Conservation (phyloP, 2,888 invertebrate genomes). For the Metacarcinus magister region DNA sequence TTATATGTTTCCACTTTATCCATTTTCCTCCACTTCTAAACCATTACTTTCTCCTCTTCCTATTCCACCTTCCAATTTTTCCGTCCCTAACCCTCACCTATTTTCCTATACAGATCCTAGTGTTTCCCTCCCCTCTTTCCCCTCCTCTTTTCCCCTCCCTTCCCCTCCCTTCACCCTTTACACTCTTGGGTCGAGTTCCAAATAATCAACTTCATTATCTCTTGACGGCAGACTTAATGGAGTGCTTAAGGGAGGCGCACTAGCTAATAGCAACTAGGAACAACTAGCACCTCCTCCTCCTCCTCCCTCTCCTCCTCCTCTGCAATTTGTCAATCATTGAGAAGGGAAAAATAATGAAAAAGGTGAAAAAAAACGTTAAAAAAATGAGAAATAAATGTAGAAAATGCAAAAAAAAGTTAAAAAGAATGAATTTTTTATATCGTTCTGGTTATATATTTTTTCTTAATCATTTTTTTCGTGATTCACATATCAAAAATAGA, state of each 20-base stretch:
- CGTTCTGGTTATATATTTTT: too few relatives aligned
- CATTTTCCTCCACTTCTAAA: not conserved
- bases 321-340: not conserved
- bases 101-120: not conserved
- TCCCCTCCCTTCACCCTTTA: not conserved
- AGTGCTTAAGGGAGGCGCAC: not conserved
- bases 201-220: slow-evolving; percentile 38
- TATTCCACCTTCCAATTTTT: not conserved
- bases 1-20: not conserved
- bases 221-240: slow-evolving; percentile 6
- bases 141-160: not conserved
- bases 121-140: not conserved
- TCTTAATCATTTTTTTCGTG: too few relatives aligned
- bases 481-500: too few relatives aligned
- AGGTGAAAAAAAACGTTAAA: not conserved
- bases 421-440: not conserved
- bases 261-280: too few relatives aligned
- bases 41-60: not conserved
- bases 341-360: not conserved
- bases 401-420: not conserved
- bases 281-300: not conserved
- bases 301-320: too few relatives aligned
- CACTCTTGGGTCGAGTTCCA: slow-evolving; percentile 26
- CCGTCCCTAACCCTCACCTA: not conserved
- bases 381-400: too few relatives aligned